Evolutionary conservation across 2,797 vertebrate genomes (phyloP).

Genomic region (Coregonus suidteri): DNA sequence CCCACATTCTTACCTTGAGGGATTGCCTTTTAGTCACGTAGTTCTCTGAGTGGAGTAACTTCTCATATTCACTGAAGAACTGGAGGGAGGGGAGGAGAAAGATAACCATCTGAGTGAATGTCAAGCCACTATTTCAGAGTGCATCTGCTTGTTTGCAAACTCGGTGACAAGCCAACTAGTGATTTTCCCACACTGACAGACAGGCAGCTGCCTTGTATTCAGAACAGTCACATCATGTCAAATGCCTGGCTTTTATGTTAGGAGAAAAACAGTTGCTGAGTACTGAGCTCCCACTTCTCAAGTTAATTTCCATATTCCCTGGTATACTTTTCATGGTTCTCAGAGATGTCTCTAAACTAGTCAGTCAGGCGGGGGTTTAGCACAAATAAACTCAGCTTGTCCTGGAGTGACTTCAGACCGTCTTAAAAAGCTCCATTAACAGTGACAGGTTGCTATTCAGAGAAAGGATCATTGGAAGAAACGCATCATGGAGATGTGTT

Average conservation of each 20-base stretch:
- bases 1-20: constrained; percentile 83
- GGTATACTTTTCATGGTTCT: neutral
- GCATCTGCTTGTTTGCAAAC: constrained; percentile 40
- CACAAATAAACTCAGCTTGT: neutral
- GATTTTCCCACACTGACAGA: constrained; percentile 16
- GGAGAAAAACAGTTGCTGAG: neutral
- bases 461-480: neutral
- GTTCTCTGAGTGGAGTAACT: constrained; percentile 97
- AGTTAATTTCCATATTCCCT: neutral
- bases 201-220: constrained; percentile 45
- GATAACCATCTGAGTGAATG: neutral
- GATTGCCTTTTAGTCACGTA: constrained; percentile 98
- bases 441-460: neutral
- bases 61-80: constrained; percentile 98
- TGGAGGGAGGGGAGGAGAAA: constrained; percentile 47
- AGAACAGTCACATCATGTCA: constrained; percentile 19
- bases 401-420: neutral
- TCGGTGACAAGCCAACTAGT: constrained; percentile 40
- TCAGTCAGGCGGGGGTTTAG: neutral
- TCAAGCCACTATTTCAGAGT: constrained; percentile 27
- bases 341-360: too few relatives aligned
- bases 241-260: constrained; percentile 32
- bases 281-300: neutral
- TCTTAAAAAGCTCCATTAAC: neutral
- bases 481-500: neutral